Percentiles rank a stretch among this genome's conserved stretches.
Evolutionary conservation across 2,888 invertebrate species (phyloP).

Genomic region (Dione vanillae): DNA sequence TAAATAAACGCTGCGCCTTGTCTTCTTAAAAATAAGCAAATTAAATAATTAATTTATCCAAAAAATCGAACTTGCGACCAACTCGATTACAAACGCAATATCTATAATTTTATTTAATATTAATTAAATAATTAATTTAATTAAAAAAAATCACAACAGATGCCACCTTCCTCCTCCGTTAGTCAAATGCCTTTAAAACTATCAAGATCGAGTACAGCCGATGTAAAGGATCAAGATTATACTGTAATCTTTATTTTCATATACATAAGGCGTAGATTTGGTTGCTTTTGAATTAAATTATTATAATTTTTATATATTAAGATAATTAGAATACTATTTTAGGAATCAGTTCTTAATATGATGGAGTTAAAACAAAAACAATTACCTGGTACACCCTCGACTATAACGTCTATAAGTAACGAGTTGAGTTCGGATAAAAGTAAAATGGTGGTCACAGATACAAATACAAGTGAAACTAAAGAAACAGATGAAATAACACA

Average conservation of each 20-base stretch:
- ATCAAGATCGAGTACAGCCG: slow-evolving; percentile 22
- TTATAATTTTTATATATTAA: neutral
- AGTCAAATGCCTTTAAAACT: slow-evolving; percentile 23
- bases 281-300: neutral
- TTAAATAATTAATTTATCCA: no score
- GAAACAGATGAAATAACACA: slow-evolving; percentile 6
- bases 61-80: no score
- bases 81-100: neutral
- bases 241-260: slow-evolving; percentile 13
- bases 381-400: neutral
- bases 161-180: neutral
- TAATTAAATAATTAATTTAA: no score
- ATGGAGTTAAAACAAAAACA: slow-evolving; percentile 18
- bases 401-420: neutral
- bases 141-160: neutral
- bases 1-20: no score
- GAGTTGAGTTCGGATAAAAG: neutral
- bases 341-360: slow-evolving; percentile 2
- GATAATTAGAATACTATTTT: neutral
- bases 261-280: neutral
- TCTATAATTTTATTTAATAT: neutral
- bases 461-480: neutral
- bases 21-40: no score
- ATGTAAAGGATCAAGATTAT: neutral
- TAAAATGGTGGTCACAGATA: neutral